Conservation (phyloP, 2,888 invertebrate genomes). For the Xanthorhoe spadicearia region DNA sequence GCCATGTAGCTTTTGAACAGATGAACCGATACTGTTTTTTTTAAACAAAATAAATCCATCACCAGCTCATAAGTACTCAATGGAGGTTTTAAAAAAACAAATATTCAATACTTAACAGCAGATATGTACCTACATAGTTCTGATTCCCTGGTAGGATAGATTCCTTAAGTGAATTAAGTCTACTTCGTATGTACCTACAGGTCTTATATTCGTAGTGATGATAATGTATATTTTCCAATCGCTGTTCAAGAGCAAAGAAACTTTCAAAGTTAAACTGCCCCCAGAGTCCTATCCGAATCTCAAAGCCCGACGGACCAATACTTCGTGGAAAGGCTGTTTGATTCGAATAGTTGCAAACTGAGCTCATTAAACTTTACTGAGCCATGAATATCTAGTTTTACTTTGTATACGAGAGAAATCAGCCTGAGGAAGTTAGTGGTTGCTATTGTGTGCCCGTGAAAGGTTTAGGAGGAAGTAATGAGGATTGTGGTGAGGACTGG, state of each 20-base stretch:
- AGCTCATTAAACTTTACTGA: conserved; percentile 2
- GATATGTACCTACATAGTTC: too few species aligned
- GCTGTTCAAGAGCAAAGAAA: neutral
- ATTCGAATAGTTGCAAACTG: conserved; percentile 9
- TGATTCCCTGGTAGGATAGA: too few species aligned
- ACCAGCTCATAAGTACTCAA: too few species aligned
- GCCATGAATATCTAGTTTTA: conserved; percentile 10
- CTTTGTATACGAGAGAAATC: conserved; percentile 4
- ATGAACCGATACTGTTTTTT: too few species aligned
- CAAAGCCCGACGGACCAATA: neutral
- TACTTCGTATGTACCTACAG: too few species aligned
- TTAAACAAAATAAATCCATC: too few species aligned
- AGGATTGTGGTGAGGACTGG: conserved; percentile 1
- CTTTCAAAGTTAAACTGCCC: neutral
- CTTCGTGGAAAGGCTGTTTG: neutral
- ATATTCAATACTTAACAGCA: too few species aligned
- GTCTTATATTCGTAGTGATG: neutral
- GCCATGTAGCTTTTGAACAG: too few species aligned
- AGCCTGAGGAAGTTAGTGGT: conserved; percentile 7
- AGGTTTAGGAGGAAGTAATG: conserved; percentile 1
- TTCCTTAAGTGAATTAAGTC: too few species aligned
- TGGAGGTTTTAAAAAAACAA: too few species aligned
- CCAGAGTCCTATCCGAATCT: neutral
- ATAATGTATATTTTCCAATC: neutral
- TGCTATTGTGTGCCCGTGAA: conserved; percentile 1